Evolutionary conservation across 1,140 invertebrate genomes (phyloP).

Genomic region (Lordiphosa collinella): DNA sequence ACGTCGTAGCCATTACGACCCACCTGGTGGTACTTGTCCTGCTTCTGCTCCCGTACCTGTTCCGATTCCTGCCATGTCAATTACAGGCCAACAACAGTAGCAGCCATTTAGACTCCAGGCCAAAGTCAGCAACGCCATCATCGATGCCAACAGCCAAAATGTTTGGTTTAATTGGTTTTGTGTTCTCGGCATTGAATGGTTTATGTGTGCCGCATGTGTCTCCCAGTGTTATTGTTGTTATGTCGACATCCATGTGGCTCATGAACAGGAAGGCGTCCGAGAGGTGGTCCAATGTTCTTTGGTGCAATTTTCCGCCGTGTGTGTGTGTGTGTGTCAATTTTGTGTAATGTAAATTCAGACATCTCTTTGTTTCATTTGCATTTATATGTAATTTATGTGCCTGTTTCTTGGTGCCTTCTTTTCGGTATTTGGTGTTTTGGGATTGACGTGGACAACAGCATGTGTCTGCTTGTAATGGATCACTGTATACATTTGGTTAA

Average conservation of each 20-base stretch:
- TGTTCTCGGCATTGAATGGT: conserved; percentile 59
- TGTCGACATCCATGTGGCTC: conserved; percentile 14
- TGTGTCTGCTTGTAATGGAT: conserved; percentile 17
- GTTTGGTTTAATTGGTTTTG: conserved; percentile 77
- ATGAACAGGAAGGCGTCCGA: not conserved
- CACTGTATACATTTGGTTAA: conserved; percentile 31
- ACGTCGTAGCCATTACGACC: conserved; percentile 71
- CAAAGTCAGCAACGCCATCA: conserved; percentile 21
- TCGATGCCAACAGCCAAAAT: conserved; percentile 50
- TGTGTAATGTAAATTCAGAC: conserved; percentile 51
- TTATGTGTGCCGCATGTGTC: conserved; percentile 35
- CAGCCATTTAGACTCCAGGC: conserved; percentile 31
- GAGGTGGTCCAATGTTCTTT: conserved; percentile 11
- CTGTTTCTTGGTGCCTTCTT: conserved; percentile 3
- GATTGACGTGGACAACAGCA: conserved; percentile 23
- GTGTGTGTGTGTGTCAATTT: conserved; percentile 48
- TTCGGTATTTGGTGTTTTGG: conserved; percentile 6
- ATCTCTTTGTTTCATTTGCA: conserved; percentile 51
- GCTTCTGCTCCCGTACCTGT: not conserved
- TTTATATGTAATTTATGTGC: conserved; percentile 42
- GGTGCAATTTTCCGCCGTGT: conserved; percentile 33
- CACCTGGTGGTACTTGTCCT: conserved; percentile 57
- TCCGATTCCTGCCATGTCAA: conserved; percentile 33
- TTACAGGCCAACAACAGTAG: conserved; percentile 30
- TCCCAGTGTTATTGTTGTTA: conserved; percentile 24